Conservation (phyloP, 92 coral and sea anemone species). For the Muricea muricata region DNA sequence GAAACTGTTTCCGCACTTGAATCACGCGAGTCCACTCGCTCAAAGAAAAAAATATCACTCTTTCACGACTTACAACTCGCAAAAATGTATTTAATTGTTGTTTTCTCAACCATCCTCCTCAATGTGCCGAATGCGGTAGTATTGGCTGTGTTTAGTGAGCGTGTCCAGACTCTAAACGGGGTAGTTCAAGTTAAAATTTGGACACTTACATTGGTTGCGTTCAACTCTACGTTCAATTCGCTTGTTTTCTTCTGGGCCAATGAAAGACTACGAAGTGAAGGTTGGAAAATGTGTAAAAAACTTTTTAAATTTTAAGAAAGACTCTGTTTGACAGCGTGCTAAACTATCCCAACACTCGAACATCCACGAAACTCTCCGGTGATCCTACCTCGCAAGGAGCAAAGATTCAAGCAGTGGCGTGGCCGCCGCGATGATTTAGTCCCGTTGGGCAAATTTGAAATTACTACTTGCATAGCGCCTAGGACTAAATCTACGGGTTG, state of each 20-base stretch:
- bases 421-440: too few species aligned
- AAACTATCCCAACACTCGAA: too few species aligned
- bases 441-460: too few species aligned
- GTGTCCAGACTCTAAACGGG: not conserved
- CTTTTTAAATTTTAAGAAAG: not conserved
- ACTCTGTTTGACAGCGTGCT: too few species aligned
- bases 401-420: too few species aligned
- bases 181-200: not conserved
- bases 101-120: not conserved
- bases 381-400: too few species aligned
- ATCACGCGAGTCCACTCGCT: not conserved
- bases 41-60: conserved; percentile 8
- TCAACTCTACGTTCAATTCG: conserved; percentile 21
- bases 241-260: conserved; percentile 31
- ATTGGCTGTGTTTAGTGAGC: not conserved
- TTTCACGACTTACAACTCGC: conserved; percentile 14
- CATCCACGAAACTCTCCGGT: too few species aligned
- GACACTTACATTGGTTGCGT: not conserved
- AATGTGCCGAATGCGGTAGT: conserved; percentile 27
- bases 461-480: too few species aligned
- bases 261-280: conserved; percentile 17
- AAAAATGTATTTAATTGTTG: conserved; percentile 14
- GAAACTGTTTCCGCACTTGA: not conserved
- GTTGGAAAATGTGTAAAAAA: conserved; percentile 1
- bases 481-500: too few species aligned